Conservation (phyloP, 2,113 vertebrate species). For the Ctenodactylus gundi region DNA sequence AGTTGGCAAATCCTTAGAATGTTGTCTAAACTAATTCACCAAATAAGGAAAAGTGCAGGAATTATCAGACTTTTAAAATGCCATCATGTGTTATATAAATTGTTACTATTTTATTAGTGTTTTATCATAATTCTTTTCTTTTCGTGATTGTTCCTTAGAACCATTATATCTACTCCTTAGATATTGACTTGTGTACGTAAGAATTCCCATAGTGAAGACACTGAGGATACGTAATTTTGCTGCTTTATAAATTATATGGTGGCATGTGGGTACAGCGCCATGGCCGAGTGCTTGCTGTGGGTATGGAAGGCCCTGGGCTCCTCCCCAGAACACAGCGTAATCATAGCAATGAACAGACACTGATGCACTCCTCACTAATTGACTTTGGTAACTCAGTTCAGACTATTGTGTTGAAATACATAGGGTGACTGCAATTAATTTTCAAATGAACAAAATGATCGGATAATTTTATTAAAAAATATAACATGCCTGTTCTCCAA, state of each 20-base stretch:
- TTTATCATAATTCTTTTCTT: neutral
- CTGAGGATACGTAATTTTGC: neutral
- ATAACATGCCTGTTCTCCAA: neutral
- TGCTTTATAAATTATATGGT: neutral
- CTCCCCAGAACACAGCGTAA: too few relatives aligned
- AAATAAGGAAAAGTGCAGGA: too few relatives aligned
- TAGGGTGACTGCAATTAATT: conserved; percentile 44
- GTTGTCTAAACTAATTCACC: too few relatives aligned
- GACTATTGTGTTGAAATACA: too few relatives aligned
- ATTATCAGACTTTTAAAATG: neutral
- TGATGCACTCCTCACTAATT: too few relatives aligned
- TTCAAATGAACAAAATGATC: conserved; percentile 14
- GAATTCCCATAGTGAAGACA: neutral
- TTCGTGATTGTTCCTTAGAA: neutral
- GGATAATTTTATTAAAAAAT: conserved; percentile 13
- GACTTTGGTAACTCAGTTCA: too few relatives aligned
- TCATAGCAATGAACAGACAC: too few relatives aligned
- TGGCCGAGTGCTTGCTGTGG: neutral
- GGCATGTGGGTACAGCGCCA: neutral
- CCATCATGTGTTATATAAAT: neutral
- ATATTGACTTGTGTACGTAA: neutral
- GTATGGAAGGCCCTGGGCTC: neutral
- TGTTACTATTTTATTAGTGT: neutral
- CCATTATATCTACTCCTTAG: neutral
- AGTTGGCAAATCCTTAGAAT: too few relatives aligned